Conservation (phyloP, 2,797 vertebrate species). For the Argya squamiceps region DNA sequence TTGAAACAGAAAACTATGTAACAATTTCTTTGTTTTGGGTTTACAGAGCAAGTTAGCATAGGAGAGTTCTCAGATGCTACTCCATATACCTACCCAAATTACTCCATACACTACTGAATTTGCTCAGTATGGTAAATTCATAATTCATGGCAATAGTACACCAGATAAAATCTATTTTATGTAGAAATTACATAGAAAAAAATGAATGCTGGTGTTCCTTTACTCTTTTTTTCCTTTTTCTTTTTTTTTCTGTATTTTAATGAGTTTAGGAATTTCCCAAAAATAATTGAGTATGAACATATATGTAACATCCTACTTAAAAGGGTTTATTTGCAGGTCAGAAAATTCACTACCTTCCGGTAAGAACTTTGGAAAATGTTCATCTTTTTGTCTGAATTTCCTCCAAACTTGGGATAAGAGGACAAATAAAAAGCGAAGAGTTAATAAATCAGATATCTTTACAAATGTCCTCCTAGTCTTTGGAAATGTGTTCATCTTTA, state of each 20-base stretch:
- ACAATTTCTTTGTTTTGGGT: not conserved
- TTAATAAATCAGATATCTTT: not conserved
- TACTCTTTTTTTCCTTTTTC: fast-evolving
- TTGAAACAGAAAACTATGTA: not conserved
- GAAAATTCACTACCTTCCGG: not conserved
- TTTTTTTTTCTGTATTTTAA: not conserved
- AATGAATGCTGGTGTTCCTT: not conserved
- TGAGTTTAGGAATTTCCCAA: not conserved
- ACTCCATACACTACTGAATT: not conserved
- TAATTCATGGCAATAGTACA: not conserved
- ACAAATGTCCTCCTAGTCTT: not conserved
- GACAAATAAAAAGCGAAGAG: not conserved
- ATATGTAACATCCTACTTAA: not conserved
- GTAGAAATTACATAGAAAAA: not conserved
- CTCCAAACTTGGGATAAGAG: not conserved
- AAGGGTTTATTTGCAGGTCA: not conserved
- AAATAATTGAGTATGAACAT: not conserved
- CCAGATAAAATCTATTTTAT: not conserved
- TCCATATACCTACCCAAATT: not conserved
- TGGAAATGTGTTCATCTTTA: not conserved
- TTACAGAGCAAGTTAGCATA: not conserved
- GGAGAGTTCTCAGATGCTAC: not conserved
- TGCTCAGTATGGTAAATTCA: not conserved
- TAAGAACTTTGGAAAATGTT: not conserved
- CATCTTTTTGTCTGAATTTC: not conserved